A percentile compares a stretch with the other conserved stretches of the same genome.
Conservation (phyloP, 2,113 vertebrate genomes). For the Eurypyga helias region DNA sequence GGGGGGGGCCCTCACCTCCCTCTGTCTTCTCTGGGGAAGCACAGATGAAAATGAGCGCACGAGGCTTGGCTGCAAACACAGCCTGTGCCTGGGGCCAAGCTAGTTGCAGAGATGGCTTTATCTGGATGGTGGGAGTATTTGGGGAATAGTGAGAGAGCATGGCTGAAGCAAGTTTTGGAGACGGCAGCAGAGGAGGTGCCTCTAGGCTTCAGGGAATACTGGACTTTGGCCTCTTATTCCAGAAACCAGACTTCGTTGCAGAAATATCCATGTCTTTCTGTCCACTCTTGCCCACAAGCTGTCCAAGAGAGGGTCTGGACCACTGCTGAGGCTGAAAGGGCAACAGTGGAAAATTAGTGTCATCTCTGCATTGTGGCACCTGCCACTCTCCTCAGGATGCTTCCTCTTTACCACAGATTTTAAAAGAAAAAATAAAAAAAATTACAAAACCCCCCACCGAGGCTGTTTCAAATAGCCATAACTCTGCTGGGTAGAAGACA, state of each 20-base stretch:
- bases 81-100: background rate
- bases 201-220: background rate
- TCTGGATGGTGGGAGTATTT: background rate
- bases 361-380: background rate
- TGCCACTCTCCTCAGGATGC: background rate
- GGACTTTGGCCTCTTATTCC: background rate
- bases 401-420: background rate
- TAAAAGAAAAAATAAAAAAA: background rate
- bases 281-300: background rate
- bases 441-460: accelerated
- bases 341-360: background rate
- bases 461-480: background rate
- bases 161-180: background rate
- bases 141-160: background rate
- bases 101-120: background rate
- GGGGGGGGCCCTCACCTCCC: accelerated
- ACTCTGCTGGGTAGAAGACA: background rate
- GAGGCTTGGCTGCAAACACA: background rate
- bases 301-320: accelerated
- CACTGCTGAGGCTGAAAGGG: background rate
- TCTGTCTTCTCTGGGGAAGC: background rate
- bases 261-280: background rate
- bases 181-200: background rate
- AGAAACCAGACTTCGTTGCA: background rate
- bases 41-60: background rate